Percentiles rank a stretch among this genome's conserved stretches.
These are phyloP conservation scores for Aphidius ervi DNA, from an alignment of 1,140 invertebrate species.

Conservation along the genomic window DNA sequence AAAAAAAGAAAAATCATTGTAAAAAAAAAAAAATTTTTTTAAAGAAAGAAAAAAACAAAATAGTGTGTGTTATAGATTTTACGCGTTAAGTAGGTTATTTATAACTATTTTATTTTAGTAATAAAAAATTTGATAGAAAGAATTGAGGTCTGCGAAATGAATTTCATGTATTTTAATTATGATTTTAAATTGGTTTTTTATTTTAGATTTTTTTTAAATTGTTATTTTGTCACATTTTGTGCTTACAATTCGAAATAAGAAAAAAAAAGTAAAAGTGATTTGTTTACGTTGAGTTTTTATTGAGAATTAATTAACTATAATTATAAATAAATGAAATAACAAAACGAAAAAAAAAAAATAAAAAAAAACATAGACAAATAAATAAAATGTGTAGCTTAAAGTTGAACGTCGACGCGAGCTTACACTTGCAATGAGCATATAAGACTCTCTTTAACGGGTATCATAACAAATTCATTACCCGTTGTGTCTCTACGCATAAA, in stretches of 20 bases:
- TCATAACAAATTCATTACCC: slow-evolving; percentile 7
- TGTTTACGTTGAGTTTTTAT: slow-evolving; percentile 2
- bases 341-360: background rate
- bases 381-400: background rate
- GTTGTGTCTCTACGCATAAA: slow-evolving; percentile 1
- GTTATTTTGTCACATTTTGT: background rate
- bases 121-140: background rate
- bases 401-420: slow-evolving; percentile 5
- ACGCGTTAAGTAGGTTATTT: slow-evolving; percentile 7
- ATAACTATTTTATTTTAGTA: slow-evolving; percentile 2
- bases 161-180: too few species aligned
- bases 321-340: background rate
- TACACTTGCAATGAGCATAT: background rate
- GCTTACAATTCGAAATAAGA: background rate
- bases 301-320: background rate
- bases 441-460: slow-evolving; percentile 9
- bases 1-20: background rate
- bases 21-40: background rate
- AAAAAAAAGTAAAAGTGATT: background rate
- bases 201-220: too few species aligned
- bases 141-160: background rate
- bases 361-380: background rate
- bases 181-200: background rate
- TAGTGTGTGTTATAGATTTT: background rate
- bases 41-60: background rate